Base-by-base conservation (phyloP, 2,113 vertebrate species). In the Malaclemys terrapin region DNA sequence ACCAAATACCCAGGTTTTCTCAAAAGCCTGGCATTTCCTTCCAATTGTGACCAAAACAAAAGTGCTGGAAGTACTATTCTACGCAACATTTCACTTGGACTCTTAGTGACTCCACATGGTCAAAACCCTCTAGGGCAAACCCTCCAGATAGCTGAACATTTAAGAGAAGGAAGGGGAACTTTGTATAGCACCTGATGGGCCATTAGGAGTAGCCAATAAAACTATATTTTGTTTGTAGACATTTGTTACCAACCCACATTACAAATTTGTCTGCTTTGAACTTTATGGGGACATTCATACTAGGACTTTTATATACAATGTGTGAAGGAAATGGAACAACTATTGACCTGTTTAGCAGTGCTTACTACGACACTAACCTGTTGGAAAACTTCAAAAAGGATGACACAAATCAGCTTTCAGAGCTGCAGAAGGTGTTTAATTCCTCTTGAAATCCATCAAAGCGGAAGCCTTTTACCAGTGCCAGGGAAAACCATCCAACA, bases 211-310 rank as follows among this genome's bases (percentile, higher is more conserved):
- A 93, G 95, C 95, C 97, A 96, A 97, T 98, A 97, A 98, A 98
- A 96, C 95, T 95, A 94, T 97, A 95, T 97, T 98, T 98, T 96
- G 97, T 97, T 97, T 98, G 97, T 82, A 96, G 93, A 88, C 89
- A 84, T 95, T 96, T 96, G 96, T 96, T 94, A 96, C 88, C 78
- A 95, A 92, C 80, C 87, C 93, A 90, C 91, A 96, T 92, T 89
- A 96, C 91, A 96, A 97, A 96, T 97, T 96, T 92, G 83, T 82
- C 91, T 3, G 72, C 97, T 98, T 96, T 96, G 96, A 97, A 97
- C 83, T 96, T 95, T 95, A 91, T 96, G 95, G 92, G 96, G 94
- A 95, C 91, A 88, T 93, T 96, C 79, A 87, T 91, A 93, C 89
- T 93, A 96, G 49, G 89, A 91, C 93, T 96, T 93, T 89, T 93